Base-by-base conservation (phyloP, 2,113 vertebrate genomes). In the Oncorhynchus kisutch region DNA sequence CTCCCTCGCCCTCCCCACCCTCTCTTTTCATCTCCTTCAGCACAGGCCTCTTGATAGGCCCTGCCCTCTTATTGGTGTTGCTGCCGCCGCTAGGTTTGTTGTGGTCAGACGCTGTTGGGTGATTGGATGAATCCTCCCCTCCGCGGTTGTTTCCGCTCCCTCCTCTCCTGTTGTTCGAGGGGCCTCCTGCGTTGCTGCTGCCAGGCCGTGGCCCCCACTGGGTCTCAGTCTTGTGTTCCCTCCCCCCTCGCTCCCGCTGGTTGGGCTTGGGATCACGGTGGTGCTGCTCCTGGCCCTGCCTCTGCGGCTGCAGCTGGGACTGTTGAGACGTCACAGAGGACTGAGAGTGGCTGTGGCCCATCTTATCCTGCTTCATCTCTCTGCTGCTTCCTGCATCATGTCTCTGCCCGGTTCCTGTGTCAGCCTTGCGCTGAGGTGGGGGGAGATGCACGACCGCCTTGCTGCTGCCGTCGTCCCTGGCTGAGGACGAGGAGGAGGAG, bases 141-240 rank as follows among this genome's bases (percentile, higher is more conserved):
- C 87, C 85, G 29, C 88, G 88, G 24, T 79, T 75, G 86, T 81
- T 89, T 12, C 88, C 87, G 74, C 74, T 89, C 49, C 73, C 13
- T 77, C 81, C 54, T 89, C 94, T 83, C 86, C 93, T 88, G 67
- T 88, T 93, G 68, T 95, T 94, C 67, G 92, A 92, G 7, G 82
- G 84, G 78, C 92, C 75, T 73, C 88, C 64, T 71, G 90, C 60
- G 78, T 83, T 89, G 78, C 89, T 94, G 84, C 92, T 94, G 76
- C 95, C 94, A 14, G 96, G 96, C 3, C 96, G 92, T 16, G 96
- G 96, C 2, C 96, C 96, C 96, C 96, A 97, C 57, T 96, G 95
- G 1, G 96, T 97, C 80, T 97, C 96, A 0, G 95, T 97, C 86
- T 95, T 96, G 85, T 94, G 94, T 66, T 97, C 96, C 13, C 96